Conservation (phyloP, 2,797 vertebrate species). For the Phalanger gymnotis region DNA sequence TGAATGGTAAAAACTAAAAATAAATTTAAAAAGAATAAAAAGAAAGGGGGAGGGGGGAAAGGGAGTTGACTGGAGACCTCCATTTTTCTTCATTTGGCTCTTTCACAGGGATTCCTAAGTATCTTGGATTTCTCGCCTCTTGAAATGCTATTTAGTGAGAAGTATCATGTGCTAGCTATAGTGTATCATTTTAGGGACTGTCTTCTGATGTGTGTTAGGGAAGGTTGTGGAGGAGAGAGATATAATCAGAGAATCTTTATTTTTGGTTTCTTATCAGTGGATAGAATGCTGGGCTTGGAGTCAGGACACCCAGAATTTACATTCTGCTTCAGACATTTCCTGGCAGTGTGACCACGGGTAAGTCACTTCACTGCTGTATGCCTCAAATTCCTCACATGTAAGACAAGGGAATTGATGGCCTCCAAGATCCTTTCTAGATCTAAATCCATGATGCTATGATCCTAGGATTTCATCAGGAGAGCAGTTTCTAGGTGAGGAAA, state of each 20-base stretch:
- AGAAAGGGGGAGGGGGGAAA: background rate
- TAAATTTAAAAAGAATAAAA: no score
- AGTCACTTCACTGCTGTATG: background rate
- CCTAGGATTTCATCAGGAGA: background rate
- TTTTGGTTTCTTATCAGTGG: background rate
- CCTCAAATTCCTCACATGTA: background rate
- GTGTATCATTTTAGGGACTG: background rate
- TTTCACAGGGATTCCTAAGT: background rate
- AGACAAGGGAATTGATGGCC: background rate
- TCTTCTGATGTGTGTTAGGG: background rate
- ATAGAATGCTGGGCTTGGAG: background rate
- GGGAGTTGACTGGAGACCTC: background rate
- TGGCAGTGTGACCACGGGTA: background rate
- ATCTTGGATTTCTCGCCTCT: background rate
- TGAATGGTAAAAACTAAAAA: no score
- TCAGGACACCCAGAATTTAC: background rate
- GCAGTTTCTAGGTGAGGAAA: background rate
- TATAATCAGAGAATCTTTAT: background rate
- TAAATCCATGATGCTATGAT: background rate
- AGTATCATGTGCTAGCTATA: background rate
- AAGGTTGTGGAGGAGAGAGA: background rate
- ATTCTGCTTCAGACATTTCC: background rate
- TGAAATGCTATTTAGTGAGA: background rate
- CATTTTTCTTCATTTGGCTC: background rate
- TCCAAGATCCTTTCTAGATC: background rate